These are phyloP conservation scores for Aproaerema taeniolella DNA, from an alignment of 2,888 invertebrate genomes.

Conservation along the genomic window DNA sequence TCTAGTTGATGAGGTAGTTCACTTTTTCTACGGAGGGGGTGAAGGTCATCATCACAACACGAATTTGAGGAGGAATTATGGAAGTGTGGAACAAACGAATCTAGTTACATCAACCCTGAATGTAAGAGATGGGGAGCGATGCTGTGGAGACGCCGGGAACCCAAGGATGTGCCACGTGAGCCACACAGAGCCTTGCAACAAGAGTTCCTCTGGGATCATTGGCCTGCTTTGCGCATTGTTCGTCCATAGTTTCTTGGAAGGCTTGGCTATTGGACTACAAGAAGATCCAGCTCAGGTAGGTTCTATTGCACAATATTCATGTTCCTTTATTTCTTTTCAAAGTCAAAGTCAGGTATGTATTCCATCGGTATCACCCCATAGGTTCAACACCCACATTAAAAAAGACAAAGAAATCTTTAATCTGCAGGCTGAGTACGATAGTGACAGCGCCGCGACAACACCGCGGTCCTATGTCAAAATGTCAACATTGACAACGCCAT, in stretches of 20 bases:
- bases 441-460: no score
- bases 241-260: slow-evolving; percentile 87
- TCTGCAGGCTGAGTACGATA: no score
- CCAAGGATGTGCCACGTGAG: slow-evolving; percentile 80
- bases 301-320: not conserved
- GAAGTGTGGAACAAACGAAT: slow-evolving; percentile 43
- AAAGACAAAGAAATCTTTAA: no score
- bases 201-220: slow-evolving; percentile 78
- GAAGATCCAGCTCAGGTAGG: slow-evolving; percentile 78
- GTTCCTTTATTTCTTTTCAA: not conserved
- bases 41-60: slow-evolving; percentile 24
- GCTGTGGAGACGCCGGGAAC: slow-evolving; percentile 49
- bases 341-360: not conserved
- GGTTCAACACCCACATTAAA: no score
- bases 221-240: slow-evolving; percentile 85
- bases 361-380: not conserved
- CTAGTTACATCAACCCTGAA: slow-evolving; percentile 29
- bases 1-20: slow-evolving; percentile 84
- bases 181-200: slow-evolving; percentile 80
- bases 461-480: no score
- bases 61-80: slow-evolving; percentile 26
- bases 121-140: slow-evolving; percentile 42
- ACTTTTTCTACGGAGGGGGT: slow-evolving; percentile 76
- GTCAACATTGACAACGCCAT: no score
- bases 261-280: slow-evolving; percentile 89